phyloP scores from a whole-genome alignment of 2,797 vertebrate genomes.

The Gymnoscopelus microlampas region DNA sequence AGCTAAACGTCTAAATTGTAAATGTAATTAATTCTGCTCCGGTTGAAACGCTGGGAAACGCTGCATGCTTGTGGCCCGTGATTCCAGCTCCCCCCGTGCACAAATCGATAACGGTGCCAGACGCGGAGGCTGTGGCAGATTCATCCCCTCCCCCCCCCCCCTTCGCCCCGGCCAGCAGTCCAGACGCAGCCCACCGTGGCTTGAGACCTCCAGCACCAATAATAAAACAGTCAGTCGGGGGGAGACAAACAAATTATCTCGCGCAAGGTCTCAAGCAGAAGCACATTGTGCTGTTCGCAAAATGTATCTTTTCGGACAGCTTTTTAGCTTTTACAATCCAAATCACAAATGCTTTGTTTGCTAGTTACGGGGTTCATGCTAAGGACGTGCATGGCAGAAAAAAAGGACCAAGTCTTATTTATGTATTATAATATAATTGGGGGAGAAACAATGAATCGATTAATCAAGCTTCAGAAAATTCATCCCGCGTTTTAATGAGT shows the following conservation, averaged over 20 bases:
- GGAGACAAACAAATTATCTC: constrained; percentile 1
- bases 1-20: too few species aligned
- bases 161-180: constrained; percentile 15
- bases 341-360: too few species aligned
- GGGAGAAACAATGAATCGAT: too few species aligned
- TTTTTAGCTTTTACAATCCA: too few species aligned
- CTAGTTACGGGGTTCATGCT: too few species aligned
- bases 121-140: constrained; percentile 35
- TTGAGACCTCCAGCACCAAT: constrained; percentile 1
- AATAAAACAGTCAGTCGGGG: background rate
- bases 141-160: constrained; percentile 8
- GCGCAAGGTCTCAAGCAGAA: constrained; percentile 5
- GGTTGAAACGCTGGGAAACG: constrained; percentile 31
- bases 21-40: background rate
- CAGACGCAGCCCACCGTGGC: constrained; percentile 18
- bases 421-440: too few species aligned
- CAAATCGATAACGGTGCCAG: constrained; percentile 49
- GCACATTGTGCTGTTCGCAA: background rate
- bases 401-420: too few species aligned
- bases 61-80: constrained; percentile 33
- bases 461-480: too few species aligned
- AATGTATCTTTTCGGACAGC: too few species aligned
- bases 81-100: constrained; percentile 30
- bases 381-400: too few species aligned
- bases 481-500: too few species aligned